Evolutionary conservation across 2,888 invertebrate genomes (phyloP), one percentile per base, ranked within the genome.

Genomic region (Drosophila colorata): DNA sequence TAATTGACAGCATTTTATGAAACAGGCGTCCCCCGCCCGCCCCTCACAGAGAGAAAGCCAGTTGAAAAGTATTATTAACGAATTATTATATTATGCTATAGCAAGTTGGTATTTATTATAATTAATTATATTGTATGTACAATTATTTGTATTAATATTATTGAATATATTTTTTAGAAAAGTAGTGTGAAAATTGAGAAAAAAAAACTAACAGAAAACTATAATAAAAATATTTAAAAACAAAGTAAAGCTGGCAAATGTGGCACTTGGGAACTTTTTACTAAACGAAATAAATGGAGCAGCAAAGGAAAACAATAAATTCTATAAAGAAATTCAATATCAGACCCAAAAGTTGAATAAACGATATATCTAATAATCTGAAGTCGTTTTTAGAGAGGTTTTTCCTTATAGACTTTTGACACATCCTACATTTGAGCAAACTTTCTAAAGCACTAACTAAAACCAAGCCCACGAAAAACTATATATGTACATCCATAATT

Each of bases 101-200:
- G 78, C 74, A 87, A 88, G 85, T 85, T 88, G 88, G 84, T 85
- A 88, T 87, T 88, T 85, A 88, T 88, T 84, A 85, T 78, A 71
- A 78, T 86, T 76, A 88, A 78, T 66, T 72, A 69, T 72, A 80
- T 80, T 80, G 68, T 85, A 87, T 87, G 87, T 82, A 85, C 78
- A 82, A 72, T 87, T 78, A 85, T 72, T 87, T 82, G 82, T 81
- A 84, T 84, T 88, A 67, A 64, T 78, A 75, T 69, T 78, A 84
- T 78, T 83, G 80, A 80, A 75, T 86, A 86, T 82, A 87, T 80
- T 85, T 88, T 82, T 88, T 88, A 88, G 88, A 88, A 66, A 77
- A 82, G 88, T 83, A 83, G 83, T 82, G 67, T 74, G 80, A 76
- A 76, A 48, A 59, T 55, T 33, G 13, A 63, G 8, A 37, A 31